Conservation (phyloP, 2,113 vertebrate genomes). For the Platycercus adscitus region DNA sequence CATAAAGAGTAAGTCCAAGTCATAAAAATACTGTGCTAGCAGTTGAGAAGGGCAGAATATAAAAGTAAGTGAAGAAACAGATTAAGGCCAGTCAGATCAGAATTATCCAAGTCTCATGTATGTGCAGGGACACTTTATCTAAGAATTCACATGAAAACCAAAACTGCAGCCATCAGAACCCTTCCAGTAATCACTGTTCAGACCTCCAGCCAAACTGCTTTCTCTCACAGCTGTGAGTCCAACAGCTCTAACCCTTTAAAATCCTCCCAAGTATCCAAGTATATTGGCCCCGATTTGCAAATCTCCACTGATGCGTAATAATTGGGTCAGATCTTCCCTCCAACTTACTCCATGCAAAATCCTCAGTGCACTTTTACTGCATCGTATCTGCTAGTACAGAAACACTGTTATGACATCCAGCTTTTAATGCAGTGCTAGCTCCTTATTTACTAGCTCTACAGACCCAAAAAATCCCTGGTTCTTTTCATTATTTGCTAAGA, state of each 20-base stretch:
- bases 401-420: neutral
- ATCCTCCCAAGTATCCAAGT: neutral
- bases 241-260: neutral
- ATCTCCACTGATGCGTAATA: neutral
- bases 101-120: neutral
- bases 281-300: neutral
- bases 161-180: neutral
- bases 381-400: neutral
- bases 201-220: neutral
- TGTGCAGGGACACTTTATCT: neutral
- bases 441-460: neutral
- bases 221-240: neutral
- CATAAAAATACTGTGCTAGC: slow-evolving; percentile 24
- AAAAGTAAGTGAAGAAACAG: slow-evolving; percentile 12
- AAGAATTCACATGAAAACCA: slow-evolving; percentile 5
- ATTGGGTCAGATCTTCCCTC: neutral
- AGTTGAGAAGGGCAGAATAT: neutral
- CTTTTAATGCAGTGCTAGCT: neutral
- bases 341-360: neutral
- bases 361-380: neutral
- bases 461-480: neutral
- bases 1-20: slow-evolving; percentile 1
- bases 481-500: neutral
- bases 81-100: neutral
- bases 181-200: neutral